Conservation (phyloP, 2,888 invertebrate genomes). For the Rotaria socialis region DNA sequence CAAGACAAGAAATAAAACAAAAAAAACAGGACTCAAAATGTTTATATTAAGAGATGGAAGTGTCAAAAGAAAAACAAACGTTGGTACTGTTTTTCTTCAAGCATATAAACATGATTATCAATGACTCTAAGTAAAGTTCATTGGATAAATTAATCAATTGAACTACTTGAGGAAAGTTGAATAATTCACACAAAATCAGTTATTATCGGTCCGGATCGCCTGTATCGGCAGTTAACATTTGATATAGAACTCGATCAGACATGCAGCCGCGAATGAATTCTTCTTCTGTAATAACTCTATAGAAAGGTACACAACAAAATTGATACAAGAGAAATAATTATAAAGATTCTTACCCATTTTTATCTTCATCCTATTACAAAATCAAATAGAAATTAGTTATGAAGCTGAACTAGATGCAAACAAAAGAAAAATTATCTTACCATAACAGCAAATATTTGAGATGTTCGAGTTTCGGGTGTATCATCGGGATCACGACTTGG, state of each 20-base stretch:
- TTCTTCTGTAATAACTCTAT: slow-evolving; percentile 40
- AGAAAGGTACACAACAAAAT: neutral
- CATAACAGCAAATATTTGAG: slow-evolving; percentile 36
- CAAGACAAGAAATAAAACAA: neutral
- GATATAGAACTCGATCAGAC: slow-evolving; percentile 44
- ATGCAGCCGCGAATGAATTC: slow-evolving; percentile 46
- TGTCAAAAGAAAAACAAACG: neutral
- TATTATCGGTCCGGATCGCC: slow-evolving; percentile 38
- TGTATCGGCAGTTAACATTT: slow-evolving; percentile 46
- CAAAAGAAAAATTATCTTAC: neutral
- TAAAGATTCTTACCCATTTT: slow-evolving; percentile 20
- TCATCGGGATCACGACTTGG: neutral
- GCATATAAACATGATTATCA: neutral
- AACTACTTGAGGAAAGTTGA: neutral
- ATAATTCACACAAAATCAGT: neutral
- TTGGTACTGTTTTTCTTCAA: neutral
- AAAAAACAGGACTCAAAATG: neutral
- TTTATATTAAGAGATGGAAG: neutral
- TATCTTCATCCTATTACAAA: slow-evolving; percentile 18
- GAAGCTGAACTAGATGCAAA: no score
- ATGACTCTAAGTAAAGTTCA: neutral
- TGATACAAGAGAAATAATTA: neutral
- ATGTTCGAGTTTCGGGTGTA: slow-evolving; percentile 26
- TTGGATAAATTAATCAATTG: neutral
- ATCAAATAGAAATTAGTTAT: no score